Conservation (phyloP, 2,797 vertebrate species). For the Alauda arvensis region DNA sequence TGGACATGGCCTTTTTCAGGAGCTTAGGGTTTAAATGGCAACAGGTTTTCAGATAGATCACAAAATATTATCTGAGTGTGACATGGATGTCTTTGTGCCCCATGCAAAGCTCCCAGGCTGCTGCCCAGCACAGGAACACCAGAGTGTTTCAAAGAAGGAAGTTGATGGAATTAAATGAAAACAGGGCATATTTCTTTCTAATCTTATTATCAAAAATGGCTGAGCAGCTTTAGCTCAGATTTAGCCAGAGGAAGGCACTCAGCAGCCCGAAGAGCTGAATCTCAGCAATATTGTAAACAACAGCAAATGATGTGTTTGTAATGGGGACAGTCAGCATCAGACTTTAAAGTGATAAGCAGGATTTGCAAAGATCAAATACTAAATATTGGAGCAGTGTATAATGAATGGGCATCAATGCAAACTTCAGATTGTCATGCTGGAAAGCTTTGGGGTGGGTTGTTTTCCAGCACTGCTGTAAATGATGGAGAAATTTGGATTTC, state of each 20-base stretch:
- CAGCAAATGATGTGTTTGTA: not conserved
- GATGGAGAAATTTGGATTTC: not conserved
- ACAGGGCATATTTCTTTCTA: not conserved
- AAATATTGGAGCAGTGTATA: not conserved
- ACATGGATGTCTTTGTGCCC: not conserved
- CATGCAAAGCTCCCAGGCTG: not conserved
- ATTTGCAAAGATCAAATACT: not conserved
- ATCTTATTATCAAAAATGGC: slow-evolving; percentile 2
- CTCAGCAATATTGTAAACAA: slow-evolving; percentile 1
- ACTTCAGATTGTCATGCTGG: not conserved
- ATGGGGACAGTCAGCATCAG: not conserved
- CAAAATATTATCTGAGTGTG: not conserved
- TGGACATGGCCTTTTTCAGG: not conserved
- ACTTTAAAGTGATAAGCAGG: not conserved
- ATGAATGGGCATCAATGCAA: not conserved
- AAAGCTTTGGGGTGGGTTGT: not conserved
- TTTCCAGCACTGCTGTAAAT: not conserved
- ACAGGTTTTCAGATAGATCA: not conserved
- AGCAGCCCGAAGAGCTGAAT: not conserved
- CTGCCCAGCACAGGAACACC: not conserved
- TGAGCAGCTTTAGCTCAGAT: slow-evolving; percentile 16
- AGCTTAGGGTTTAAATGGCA: not conserved
- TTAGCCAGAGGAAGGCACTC: not conserved
- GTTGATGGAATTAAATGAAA: not conserved
- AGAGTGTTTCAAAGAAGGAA: not conserved